Evolutionary conservation across 2,113 vertebrate species (phyloP).

Genomic region (Pedetes capensis): DNA sequence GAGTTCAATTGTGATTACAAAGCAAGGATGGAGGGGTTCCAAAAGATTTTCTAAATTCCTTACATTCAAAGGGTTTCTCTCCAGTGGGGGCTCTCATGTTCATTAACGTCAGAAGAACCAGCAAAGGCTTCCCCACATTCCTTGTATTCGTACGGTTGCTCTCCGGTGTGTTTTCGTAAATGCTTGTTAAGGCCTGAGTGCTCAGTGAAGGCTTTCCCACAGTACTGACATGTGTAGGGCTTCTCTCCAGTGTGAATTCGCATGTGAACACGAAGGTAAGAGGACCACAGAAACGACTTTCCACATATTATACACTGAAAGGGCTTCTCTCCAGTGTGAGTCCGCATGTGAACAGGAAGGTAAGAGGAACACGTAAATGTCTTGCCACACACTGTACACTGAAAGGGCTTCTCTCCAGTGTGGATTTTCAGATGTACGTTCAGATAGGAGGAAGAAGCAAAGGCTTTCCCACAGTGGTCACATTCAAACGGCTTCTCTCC

Average conservation of each 20-base stretch:
- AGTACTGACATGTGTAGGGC: constrained; percentile 28
- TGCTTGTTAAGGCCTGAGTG: constrained; percentile 46
- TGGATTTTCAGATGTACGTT: constrained; percentile 41
- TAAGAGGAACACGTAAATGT: constrained; percentile 41
- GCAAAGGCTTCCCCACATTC: background rate
- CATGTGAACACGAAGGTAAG: constrained; percentile 45
- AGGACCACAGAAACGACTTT: constrained; percentile 38
- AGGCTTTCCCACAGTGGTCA: constrained; percentile 51
- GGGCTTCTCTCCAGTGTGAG: constrained; percentile 44
- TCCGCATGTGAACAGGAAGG: constrained; percentile 33
- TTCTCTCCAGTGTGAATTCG: constrained; percentile 56
- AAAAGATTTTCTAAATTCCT: background rate
- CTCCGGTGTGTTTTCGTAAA: constrained; percentile 29
- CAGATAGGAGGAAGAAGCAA: constrained; percentile 40
- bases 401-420: constrained; percentile 50
- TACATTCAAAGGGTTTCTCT: constrained; percentile 4
- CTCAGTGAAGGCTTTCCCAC: constrained; percentile 66
- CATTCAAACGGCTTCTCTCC: constrained; percentile 48
- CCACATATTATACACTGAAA: constrained; percentile 50
- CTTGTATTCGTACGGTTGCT: constrained; percentile 28
- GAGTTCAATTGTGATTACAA: background rate
- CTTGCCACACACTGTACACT: constrained; percentile 43
- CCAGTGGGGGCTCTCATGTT: background rate
- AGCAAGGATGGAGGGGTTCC: background rate
- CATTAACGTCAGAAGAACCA: background rate